These are phyloP conservation scores for Gymnothorax reevesii DNA, from an alignment of 2,797 vertebrate species.

Conservation along the genomic window DNA sequence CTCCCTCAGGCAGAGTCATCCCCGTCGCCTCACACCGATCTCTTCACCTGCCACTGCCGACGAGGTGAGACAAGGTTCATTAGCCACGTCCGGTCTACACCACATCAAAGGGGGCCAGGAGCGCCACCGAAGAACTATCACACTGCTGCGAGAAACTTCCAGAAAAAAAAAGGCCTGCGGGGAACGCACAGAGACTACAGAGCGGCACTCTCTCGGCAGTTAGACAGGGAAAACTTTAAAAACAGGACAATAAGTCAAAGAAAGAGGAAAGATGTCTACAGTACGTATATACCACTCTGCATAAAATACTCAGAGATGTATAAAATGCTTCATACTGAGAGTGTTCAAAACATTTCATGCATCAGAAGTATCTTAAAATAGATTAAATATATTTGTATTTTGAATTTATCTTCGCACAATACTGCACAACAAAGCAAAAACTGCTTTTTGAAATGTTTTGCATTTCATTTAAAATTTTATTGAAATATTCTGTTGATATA, in stretches of 20 bases:
- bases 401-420: no score
- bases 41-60: not conserved
- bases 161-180: not conserved
- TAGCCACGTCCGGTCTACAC: not conserved
- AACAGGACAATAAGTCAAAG: not conserved
- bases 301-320: no score
- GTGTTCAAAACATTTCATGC: no score
- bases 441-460: no score
- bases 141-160: not conserved
- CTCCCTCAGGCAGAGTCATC: not conserved
- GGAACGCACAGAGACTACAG: not conserved
- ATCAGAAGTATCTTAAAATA: no score
- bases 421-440: no score
- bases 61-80: not conserved
- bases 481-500: no score
- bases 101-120: slow-evolving; percentile 17
- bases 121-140: not conserved
- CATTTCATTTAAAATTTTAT: no score
- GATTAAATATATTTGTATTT: no score
- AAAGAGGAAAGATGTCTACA: not conserved
- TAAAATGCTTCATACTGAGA: no score
- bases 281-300: not conserved
- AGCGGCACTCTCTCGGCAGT: not conserved
- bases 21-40: not conserved
- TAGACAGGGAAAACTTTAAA: not conserved